These are phyloP conservation scores for Procambarus clarkii DNA, from an alignment of 1,140 invertebrate genomes.

Conservation along the genomic window DNA sequence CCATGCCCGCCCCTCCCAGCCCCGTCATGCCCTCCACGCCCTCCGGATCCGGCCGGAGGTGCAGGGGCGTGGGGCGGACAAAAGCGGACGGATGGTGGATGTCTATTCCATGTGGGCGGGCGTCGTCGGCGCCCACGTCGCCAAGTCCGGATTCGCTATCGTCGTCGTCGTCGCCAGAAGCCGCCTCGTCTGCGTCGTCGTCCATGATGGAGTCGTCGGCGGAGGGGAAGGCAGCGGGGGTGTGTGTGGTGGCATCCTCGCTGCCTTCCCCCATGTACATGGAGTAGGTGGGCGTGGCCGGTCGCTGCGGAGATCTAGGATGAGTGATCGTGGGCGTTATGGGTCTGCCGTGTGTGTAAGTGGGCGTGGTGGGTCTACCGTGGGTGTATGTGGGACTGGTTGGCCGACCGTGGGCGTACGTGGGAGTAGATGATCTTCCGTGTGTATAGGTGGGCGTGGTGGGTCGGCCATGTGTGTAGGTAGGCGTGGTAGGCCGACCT, in stretches of 20 bases:
- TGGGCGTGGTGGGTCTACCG: background rate
- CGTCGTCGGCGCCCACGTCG: background rate
- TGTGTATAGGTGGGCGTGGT: slow-evolving; percentile 18
- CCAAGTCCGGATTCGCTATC: slow-evolving; percentile 42
- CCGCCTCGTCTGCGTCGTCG: slow-evolving; percentile 40
- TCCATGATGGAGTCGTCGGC: slow-evolving; percentile 41
- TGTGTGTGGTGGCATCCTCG: slow-evolving; percentile 3
- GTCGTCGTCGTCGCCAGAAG: slow-evolving; percentile 51
- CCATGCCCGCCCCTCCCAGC: slow-evolving; percentile 19
- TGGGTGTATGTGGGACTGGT: background rate
- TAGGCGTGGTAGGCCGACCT: slow-evolving; percentile 2
- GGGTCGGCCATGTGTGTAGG: background rate
- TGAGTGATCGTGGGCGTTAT: background rate
- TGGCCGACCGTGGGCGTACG: background rate
- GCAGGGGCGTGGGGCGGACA: slow-evolving; percentile 66
- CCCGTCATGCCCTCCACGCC: slow-evolving; percentile 46
- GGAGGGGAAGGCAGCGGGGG: slow-evolving; percentile 6
- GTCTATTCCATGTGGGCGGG: slow-evolving; percentile 27
- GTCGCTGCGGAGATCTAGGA: slow-evolving; percentile 20
- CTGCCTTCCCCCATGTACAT: slow-evolving; percentile 38
- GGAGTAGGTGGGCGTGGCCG: slow-evolving; percentile 39
- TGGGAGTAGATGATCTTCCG: background rate
- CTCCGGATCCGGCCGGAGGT: slow-evolving; percentile 56
- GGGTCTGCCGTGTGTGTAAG: slow-evolving; percentile 15
- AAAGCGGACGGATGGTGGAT: slow-evolving; percentile 63